phyloP scores from a whole-genome alignment of 2,113 vertebrate genomes.

The Vulpes lagopus region DNA sequence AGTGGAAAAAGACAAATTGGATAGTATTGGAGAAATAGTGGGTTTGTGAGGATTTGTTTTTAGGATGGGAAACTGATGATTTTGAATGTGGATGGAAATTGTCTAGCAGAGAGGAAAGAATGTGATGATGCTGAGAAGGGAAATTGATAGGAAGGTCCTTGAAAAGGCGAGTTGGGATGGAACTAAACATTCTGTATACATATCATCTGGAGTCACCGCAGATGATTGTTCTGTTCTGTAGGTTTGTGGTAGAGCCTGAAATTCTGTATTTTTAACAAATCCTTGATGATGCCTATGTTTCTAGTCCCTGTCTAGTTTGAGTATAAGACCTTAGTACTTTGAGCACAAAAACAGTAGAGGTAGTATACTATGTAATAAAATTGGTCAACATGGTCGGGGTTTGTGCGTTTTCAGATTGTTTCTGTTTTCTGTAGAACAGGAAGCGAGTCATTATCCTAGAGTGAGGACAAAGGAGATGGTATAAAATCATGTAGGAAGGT shows the following conservation, averaged over 20 bases:
- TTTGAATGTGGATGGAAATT: slow-evolving; percentile 20
- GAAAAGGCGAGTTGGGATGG: background rate
- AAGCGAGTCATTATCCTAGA: background rate
- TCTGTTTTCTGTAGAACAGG: slow-evolving; percentile 34
- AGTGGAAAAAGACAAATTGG: slow-evolving; percentile 1
- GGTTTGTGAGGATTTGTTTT: slow-evolving; percentile 19
- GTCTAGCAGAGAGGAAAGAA: background rate
- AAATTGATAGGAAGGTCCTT: background rate
- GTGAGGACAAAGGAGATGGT: background rate
- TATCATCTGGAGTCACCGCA: background rate
- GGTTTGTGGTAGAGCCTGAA: background rate
- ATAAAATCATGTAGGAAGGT: background rate
- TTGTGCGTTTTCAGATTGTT: slow-evolving; percentile 5
- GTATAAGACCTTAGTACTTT: background rate
- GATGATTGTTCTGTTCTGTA: background rate
- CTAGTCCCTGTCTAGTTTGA: background rate
- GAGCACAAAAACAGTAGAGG: background rate
- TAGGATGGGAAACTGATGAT: background rate
- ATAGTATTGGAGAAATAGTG: slow-evolving; percentile 7
- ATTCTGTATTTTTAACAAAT: background rate
- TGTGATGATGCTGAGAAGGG: background rate
- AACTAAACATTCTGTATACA: background rate
- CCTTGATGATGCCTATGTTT: background rate
- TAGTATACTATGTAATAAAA: background rate
- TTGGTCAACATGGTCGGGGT: background rate